Percentiles rank a stretch among this genome's conserved stretches.
Evolutionary conservation across 2,888 invertebrate species (phyloP).

Genomic region (Mactromeris polynyma): DNA sequence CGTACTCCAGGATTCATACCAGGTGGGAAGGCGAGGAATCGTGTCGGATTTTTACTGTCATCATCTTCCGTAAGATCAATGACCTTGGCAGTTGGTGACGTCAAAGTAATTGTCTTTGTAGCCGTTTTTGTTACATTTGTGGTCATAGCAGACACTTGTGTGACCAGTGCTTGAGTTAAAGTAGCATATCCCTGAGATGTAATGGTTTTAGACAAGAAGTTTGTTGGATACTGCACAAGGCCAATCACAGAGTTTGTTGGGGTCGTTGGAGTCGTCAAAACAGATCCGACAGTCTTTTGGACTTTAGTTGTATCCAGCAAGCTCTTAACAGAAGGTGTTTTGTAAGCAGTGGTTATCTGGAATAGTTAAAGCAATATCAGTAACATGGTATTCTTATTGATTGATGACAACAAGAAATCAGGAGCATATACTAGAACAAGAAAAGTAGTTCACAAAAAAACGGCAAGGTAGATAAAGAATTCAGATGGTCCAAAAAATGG

Average conservation of each 20-base stretch:
- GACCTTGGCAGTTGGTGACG: slow-evolving; percentile 68
- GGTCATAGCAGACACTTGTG: slow-evolving; percentile 14
- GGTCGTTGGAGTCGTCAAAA: slow-evolving; percentile 33
- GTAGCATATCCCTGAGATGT: slow-evolving; percentile 26
- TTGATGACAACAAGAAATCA: too few species aligned
- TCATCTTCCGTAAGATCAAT: slow-evolving; percentile 83
- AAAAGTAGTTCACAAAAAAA: too few species aligned
- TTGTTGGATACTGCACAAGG: slow-evolving; percentile 50
- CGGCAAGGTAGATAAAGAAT: too few species aligned
- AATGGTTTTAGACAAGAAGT: slow-evolving; percentile 25
- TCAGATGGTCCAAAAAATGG: too few species aligned
- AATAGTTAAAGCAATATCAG: too few species aligned
- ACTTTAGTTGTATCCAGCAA: slow-evolving; percentile 70
- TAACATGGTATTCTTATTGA: too few species aligned
- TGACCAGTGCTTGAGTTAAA: slow-evolving; percentile 14
- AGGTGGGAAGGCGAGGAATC: slow-evolving; percentile 50
- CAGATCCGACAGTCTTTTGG: slow-evolving; percentile 57
- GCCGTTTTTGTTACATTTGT: slow-evolving; percentile 32
- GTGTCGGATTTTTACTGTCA: slow-evolving; percentile 60
- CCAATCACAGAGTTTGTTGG: slow-evolving; percentile 41
- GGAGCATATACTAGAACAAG: too few species aligned
- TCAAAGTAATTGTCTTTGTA: slow-evolving; percentile 18
- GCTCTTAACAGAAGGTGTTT: slow-evolving; percentile 73
- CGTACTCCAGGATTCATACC: slow-evolving; percentile 43
- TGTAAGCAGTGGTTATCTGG: slow-evolving; percentile 33